A percentile compares a stretch with the other conserved stretches of the same genome.
phyloP scores from a whole-genome alignment of 2,888 invertebrate species.

The Tetramorium bicarinatum region DNA sequence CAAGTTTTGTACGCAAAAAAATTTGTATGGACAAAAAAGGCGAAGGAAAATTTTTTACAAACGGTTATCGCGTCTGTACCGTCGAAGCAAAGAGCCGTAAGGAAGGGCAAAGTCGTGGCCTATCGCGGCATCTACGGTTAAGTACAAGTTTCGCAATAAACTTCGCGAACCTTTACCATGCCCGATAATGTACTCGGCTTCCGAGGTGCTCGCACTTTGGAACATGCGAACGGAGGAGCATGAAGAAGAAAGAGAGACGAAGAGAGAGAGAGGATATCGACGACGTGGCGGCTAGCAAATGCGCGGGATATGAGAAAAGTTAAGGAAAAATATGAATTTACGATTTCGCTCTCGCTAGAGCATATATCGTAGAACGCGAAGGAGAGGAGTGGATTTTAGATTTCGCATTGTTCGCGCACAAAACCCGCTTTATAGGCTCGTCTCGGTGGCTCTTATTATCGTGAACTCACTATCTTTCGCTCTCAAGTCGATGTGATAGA shows the following conservation, averaged over 20 bases:
- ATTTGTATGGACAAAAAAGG: not conserved
- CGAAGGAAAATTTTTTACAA: constrained; percentile 26
- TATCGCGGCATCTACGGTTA: constrained; percentile 53
- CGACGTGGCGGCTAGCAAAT: constrained; percentile 48
- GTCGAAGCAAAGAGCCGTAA: constrained; percentile 4
- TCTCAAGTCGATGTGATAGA: constrained; percentile 26
- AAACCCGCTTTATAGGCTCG: constrained; percentile 46
- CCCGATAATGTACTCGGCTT: constrained; percentile 52
- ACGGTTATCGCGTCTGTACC: constrained; percentile 22
- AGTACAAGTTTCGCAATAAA: constrained; percentile 62
- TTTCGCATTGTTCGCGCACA: constrained; percentile 10
- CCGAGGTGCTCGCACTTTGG: constrained; percentile 34
- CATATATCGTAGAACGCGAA: not conserved
- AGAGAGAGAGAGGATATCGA: constrained; percentile 34
- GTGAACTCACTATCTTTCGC: constrained; percentile 51
- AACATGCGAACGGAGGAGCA: constrained; percentile 33
- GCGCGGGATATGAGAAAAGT: constrained; percentile 66
- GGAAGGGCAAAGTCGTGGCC: constrained; percentile 41
- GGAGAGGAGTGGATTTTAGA: not conserved
- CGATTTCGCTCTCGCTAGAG: constrained; percentile 12
- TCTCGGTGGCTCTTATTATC: constrained; percentile 47
- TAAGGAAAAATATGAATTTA: constrained; percentile 68
- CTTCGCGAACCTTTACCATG: constrained; percentile 44
- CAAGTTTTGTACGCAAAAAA: not conserved
- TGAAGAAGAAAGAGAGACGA: not conserved